Conservation (phyloP, 1,140 invertebrate genomes). For the Drosophila mauritiana region DNA sequence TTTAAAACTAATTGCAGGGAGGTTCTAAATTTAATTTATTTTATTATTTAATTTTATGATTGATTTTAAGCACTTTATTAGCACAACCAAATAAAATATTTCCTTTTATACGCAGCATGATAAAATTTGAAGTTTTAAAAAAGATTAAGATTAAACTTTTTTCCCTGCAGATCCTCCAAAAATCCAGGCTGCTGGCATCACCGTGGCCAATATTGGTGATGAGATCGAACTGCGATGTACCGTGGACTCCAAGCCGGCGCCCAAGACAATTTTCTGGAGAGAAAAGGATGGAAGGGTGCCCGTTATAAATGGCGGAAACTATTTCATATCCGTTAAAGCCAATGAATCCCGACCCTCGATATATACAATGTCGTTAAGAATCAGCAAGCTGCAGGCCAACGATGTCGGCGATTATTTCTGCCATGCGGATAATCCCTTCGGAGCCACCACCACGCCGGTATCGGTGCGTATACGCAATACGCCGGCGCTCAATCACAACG, state of each 20-base stretch:
- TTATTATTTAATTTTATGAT: no score
- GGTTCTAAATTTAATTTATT: no score
- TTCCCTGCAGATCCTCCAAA: constrained; percentile 88
- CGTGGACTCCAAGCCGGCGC: constrained; percentile 91
- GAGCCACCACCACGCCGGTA: constrained; percentile 88
- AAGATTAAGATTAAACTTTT: not conserved
- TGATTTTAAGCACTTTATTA: no score
- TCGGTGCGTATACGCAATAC: constrained; percentile 89
- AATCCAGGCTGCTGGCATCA: constrained; percentile 90
- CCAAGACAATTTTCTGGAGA: constrained; percentile 91
- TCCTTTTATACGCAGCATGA: not conserved
- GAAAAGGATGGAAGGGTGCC: constrained; percentile 89
- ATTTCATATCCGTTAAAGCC: constrained; percentile 86
- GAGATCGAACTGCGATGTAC: constrained; percentile 90
- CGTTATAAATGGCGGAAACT: constrained; percentile 91
- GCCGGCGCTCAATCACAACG: constrained; percentile 87
- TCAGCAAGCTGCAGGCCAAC: constrained; percentile 88
- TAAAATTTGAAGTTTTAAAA: no score
- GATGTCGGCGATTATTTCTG: constrained; percentile 93
- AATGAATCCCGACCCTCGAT: constrained; percentile 85
- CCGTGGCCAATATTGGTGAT: constrained; percentile 89
- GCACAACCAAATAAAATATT: no score
- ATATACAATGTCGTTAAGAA: constrained; percentile 90
- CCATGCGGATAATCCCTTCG: constrained; percentile 92
- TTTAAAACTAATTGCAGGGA: no score